Evolutionary conservation across 2,888 invertebrate species (phyloP), one percentile per base, ranked within the genome.

Genomic region (Trichogramma evanescens): DNA sequence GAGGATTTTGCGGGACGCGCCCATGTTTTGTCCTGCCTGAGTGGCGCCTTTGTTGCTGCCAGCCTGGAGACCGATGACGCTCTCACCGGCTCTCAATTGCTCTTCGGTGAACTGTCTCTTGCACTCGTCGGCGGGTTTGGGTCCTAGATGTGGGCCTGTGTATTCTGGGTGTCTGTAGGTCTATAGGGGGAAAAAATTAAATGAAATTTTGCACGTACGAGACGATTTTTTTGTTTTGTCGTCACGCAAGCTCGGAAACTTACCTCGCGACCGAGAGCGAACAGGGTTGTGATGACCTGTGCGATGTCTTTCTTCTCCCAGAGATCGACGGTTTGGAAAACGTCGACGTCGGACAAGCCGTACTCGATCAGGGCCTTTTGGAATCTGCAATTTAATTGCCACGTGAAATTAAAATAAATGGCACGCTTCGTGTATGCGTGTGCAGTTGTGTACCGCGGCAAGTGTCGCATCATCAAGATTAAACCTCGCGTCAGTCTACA

Each of bases 261-360:
- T 80, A 91, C 90, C 82, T 88, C 86, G 77, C 93, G 88, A 71
- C 93, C 93, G 70, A 94, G 83, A 60, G 92, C 89, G 78, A 88
- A 93, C 65, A 94, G 83, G 68, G 91, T 91, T 79, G 88, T 89
- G 76, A 90, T 88, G 57, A 94, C 91, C 79, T 86, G 86, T 38
- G 88, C 86, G 72, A 93, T 90, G 80, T 94, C 93, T 80, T 92
- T 93, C 84, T 91, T 90, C 79, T 98, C 97, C 85, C 89, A 97
- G 56, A 98, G 84, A 78, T 98, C 98, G 54, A 95, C 94, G 5
- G 97, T 97, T 81, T 96, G 95, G 88, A 97, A 97, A 58, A 93
- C 89, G 79, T 97, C 97, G 65, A 90, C 85, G 75, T 93, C 93
- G 56, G 86, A 80, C 10, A 97, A 95, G 65, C 97, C 98, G 78